Conservation (phyloP, 2,113 vertebrate species). For the Callaeas wilsoni region DNA sequence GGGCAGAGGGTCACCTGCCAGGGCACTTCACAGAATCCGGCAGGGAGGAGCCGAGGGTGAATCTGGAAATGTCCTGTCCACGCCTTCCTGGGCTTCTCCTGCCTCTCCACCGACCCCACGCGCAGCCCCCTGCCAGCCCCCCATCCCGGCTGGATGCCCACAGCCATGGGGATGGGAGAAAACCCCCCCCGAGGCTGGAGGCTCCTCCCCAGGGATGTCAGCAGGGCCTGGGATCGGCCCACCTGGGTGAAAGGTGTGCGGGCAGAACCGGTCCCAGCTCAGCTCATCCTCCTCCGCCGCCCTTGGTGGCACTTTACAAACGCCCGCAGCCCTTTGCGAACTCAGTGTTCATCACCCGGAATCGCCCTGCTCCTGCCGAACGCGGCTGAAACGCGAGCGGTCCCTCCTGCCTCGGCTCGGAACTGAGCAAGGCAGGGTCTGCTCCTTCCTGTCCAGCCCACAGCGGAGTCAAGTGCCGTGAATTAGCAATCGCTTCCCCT, state of each 20-base stretch:
- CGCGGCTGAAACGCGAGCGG: accelerated
- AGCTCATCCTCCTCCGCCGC: accelerated
- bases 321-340: accelerated
- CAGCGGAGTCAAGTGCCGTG: background rate
- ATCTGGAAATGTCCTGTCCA: accelerated
- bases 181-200: background rate
- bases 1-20: background rate
- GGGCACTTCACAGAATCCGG: accelerated
- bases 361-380: background rate
- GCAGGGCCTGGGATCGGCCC: background rate
- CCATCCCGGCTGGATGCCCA: accelerated
- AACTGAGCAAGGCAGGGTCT: background rate
- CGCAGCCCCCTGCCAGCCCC: background rate
- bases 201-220: accelerated
- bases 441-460: background rate
- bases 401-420: background rate
- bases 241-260: accelerated
- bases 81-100: background rate
- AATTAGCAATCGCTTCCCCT: background rate
- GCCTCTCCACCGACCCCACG: background rate
- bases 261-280: background rate
- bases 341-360: accelerated
- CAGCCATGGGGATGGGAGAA: accelerated
- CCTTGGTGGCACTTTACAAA: accelerated
- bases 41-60: background rate